phyloP scores from a whole-genome alignment of 2,888 invertebrate genomes.

The Epirrhoe tristata region DNA sequence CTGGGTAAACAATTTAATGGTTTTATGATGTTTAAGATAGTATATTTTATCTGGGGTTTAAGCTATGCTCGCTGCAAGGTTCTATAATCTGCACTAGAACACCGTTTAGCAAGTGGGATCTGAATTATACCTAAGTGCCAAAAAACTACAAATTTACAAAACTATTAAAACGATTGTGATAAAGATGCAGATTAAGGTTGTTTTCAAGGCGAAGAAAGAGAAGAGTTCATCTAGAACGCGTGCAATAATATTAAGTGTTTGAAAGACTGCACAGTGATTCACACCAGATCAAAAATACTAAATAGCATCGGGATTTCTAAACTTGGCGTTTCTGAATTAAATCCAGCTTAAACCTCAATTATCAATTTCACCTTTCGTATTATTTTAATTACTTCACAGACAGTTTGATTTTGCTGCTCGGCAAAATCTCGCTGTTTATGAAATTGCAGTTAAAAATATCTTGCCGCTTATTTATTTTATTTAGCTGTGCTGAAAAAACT shows the following conservation, averaged over 20 bases:
- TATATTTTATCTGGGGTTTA: too few species aligned
- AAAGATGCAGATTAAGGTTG: neutral
- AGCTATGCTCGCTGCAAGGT: constrained; percentile 5
- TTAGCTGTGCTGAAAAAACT: neutral
- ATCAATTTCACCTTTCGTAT: neutral
- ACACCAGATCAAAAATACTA: neutral
- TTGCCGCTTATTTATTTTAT: neutral
- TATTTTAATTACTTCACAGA: neutral
- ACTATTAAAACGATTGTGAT: neutral
- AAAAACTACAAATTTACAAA: neutral
- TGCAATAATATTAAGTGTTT: neutral
- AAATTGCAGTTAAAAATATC: neutral
- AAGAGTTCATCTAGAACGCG: neutral
- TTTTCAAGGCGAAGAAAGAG: neutral
- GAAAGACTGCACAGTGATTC: neutral
- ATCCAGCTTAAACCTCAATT: neutral
- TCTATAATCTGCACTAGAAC: too few species aligned
- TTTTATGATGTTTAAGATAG: constrained; percentile 21
- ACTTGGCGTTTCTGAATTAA: neutral
- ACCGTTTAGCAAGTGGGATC: constrained; percentile 1
- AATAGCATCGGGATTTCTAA: neutral
- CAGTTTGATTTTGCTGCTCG: neutral
- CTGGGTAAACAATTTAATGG: constrained; percentile 27
- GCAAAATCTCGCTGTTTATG: too few species aligned
- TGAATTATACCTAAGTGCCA: neutral